A percentile compares a stretch with the other conserved stretches of the same genome.
These are phyloP conservation scores for Brachionus sp. DNA, from an alignment of 1,140 invertebrate genomes.

Conservation along the genomic window DNA sequence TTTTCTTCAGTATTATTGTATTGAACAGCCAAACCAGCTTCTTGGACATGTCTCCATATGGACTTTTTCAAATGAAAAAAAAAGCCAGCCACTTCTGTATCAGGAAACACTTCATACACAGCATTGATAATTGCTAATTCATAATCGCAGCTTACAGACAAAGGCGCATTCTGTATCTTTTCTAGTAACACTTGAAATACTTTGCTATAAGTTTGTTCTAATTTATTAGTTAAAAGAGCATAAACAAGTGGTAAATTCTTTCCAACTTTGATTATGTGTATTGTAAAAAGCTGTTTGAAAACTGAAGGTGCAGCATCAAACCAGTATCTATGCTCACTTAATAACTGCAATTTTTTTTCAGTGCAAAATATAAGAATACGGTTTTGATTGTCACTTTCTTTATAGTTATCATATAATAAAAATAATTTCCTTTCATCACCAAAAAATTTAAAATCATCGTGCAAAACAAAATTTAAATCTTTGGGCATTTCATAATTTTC, in stretches of 20 bases:
- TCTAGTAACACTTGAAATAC: too few relatives aligned
- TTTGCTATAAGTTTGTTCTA: background rate
- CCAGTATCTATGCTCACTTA: background rate
- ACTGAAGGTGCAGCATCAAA: background rate
- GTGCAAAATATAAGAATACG: background rate
- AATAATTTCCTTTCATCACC: background rate
- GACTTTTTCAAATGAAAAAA: constrained; percentile 25
- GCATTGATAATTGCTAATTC: background rate
- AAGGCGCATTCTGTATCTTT: too few relatives aligned
- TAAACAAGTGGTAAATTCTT: constrained; percentile 1
- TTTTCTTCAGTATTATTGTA: background rate
- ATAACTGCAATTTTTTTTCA: background rate
- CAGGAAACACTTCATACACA: background rate
- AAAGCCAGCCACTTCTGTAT: background rate
- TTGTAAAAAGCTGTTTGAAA: background rate
- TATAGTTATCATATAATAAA: background rate
- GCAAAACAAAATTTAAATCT: background rate
- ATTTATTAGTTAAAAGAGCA: background rate
- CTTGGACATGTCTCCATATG: background rate
- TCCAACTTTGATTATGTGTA: background rate
- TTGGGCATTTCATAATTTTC: background rate
- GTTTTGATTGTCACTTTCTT: background rate
- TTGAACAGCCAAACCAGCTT: background rate
- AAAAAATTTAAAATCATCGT: background rate
- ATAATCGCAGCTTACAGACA: too few relatives aligned